Conservation (phyloP, 2,888 invertebrate genomes). For the Dichetophora obliterata region DNA sequence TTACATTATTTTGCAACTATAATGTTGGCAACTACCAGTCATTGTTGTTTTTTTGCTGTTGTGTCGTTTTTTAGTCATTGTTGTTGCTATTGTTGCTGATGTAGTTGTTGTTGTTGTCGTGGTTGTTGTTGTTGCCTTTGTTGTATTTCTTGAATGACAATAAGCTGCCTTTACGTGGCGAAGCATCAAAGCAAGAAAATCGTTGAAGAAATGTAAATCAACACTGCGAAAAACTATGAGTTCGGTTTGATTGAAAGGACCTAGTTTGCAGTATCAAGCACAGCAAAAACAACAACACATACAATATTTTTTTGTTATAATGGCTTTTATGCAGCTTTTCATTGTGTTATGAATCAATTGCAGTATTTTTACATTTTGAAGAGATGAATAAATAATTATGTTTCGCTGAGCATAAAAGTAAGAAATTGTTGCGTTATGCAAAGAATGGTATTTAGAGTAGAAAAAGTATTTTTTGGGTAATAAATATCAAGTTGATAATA, state of each 20-base stretch:
- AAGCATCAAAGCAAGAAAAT: background rate
- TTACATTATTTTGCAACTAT: constrained; percentile 14
- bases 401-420: no score
- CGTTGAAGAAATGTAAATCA: constrained; percentile 12
- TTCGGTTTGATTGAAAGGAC: constrained; percentile 46
- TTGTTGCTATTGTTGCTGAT: constrained; percentile 27
- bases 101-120: constrained; percentile 14
- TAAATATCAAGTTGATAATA: background rate
- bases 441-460: no score
- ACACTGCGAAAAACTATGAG: background rate
- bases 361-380: background rate
- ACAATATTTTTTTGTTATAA: background rate
- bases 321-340: background rate
- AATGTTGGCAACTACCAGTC: no score
- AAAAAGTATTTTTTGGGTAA: background rate
- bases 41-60: constrained; percentile 33
- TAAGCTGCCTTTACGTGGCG: constrained; percentile 19
- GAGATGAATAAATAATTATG: constrained; percentile 1
- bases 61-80: constrained; percentile 25
- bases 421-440: no score
- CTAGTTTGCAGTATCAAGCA: background rate
- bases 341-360: background rate
- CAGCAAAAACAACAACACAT: background rate
- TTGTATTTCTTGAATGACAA: constrained; percentile 42
- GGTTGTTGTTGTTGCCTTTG: constrained; percentile 23